Evolutionary conservation across 2,797 vertebrate genomes (phyloP).

Genomic region (Etheostoma perlongum): DNA sequence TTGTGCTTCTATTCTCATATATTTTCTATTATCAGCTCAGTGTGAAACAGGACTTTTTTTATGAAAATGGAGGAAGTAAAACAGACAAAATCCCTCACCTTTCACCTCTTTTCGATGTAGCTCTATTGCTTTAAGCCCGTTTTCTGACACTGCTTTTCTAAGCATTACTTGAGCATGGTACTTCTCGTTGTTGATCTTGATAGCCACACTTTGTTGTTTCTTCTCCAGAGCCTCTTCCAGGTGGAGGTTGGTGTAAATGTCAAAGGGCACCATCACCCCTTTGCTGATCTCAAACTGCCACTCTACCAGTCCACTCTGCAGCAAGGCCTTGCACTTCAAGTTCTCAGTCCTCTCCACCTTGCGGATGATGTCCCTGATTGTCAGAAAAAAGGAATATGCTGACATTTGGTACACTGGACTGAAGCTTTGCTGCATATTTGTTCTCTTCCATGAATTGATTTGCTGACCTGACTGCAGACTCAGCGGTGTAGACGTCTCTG

Average conservation of each 20-base stretch:
- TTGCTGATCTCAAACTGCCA: constrained; percentile 80
- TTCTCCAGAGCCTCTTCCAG: constrained; percentile 85
- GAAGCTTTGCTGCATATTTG: accelerated
- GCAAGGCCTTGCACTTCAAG: constrained; percentile 74
- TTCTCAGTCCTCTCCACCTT: constrained; percentile 73
- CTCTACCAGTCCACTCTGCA: constrained; percentile 74
- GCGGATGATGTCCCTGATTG: constrained; percentile 83
- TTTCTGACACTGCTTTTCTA: constrained; percentile 12
- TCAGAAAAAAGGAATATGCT: not conserved
- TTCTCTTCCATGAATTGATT: not conserved
- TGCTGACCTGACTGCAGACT: constrained; percentile 56
- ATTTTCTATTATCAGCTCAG: too few relatives aligned
- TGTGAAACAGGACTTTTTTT: too few relatives aligned
- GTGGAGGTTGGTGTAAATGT: constrained; percentile 80
- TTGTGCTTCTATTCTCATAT: too few relatives aligned
- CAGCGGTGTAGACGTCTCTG: constrained; percentile 82
- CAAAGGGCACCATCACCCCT: constrained; percentile 62
- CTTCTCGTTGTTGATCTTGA: constrained; percentile 72
- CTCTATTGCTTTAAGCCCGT: not conserved
- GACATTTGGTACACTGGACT: accelerated
- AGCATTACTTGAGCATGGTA: constrained; percentile 61
- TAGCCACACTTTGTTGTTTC: accelerated
- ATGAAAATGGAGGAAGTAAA: too few relatives aligned
- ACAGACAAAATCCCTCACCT: constrained; percentile 45
- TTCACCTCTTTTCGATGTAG: constrained; percentile 64